Evolutionary conservation across 2,888 invertebrate genomes (phyloP), one percentile per base, ranked within the genome.

Genomic region (Clanis bilineata): DNA sequence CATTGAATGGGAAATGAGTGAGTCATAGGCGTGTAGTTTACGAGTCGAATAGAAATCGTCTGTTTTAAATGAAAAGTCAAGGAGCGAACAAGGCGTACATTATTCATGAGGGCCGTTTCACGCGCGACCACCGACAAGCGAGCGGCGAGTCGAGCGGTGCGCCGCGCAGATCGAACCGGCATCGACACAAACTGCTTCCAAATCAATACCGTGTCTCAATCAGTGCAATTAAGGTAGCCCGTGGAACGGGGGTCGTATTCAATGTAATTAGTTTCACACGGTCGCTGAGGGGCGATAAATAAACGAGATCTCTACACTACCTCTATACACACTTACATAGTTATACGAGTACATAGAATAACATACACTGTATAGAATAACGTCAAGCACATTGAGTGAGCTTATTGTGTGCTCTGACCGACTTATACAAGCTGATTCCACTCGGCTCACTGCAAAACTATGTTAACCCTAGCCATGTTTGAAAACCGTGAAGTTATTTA

Each of bases 131-230:
- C 76, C 73, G 76, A 69, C 75, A 70, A 73, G 65, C 64, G 68
- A 62, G 60, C 66, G 64, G 65, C 65, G 66, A 45, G n/a, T n/a
- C n/a, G n/a, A n/a, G n/a, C n/a, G n/a, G n/a, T 62, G 66, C 59
- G 58, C 60, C 63, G 59, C 59, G 60, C 63, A 65, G 61, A 58
- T 44, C 32, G 36, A 58, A 32, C 57, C 58, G 70, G 71, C 80
- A 74, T 76, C 71, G 70, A 76, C 75, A 77, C 79, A 80, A 85
- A 85, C 83, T 86, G 85, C 86, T 88, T 85, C 85, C 56, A 84
- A 90, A 91, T 90, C 91, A 88, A 91, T 91, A 90, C 88, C 86
- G 85, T 89, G 89, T 90, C 88, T 90, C 88, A 90, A 90, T 91
- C 90, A 90, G 86, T 81, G 87, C 88, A 90, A 91, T 91, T 90